These are phyloP conservation scores for Panulirus ornatus DNA, from an alignment of 1,140 invertebrate genomes.

Conservation along the genomic window DNA sequence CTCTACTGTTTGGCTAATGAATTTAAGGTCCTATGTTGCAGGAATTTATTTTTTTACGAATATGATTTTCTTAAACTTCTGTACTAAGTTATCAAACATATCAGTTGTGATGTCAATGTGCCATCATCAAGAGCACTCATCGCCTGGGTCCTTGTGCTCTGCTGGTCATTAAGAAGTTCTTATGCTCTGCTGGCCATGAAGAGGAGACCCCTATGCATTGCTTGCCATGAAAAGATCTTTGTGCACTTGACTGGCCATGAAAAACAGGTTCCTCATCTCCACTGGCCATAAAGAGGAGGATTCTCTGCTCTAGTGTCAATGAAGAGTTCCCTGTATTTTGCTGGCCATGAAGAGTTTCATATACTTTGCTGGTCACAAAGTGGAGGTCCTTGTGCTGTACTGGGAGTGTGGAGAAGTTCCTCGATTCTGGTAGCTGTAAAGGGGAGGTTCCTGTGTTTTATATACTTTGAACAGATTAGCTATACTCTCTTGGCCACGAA, in stretches of 20 bases:
- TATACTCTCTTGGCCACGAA: neutral
- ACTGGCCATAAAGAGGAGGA: neutral
- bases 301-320: no score
- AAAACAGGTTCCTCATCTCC: neutral
- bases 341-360: neutral
- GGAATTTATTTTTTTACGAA: conserved; percentile 34
- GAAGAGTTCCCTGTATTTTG: no score
- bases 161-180: neutral
- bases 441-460: neutral
- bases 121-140: neutral
- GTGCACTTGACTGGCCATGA: neutral
- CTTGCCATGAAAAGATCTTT: neutral
- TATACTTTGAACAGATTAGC: no score
- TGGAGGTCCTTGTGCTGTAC: neutral
- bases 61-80: conserved; percentile 10
- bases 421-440: neutral
- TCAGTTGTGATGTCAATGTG: conserved; percentile 5
- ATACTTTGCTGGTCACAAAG: neutral
- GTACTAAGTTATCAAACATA: neutral
- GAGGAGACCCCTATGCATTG: neutral
- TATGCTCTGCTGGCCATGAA: neutral
- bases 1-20: neutral
- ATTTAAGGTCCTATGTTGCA: neutral
- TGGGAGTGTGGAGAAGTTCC: no score
- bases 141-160: neutral